Evolutionary conservation across 2,113 vertebrate species (phyloP), one percentile per base, ranked within the genome.

Genomic region (Toxotes jaculatrix): DNA sequence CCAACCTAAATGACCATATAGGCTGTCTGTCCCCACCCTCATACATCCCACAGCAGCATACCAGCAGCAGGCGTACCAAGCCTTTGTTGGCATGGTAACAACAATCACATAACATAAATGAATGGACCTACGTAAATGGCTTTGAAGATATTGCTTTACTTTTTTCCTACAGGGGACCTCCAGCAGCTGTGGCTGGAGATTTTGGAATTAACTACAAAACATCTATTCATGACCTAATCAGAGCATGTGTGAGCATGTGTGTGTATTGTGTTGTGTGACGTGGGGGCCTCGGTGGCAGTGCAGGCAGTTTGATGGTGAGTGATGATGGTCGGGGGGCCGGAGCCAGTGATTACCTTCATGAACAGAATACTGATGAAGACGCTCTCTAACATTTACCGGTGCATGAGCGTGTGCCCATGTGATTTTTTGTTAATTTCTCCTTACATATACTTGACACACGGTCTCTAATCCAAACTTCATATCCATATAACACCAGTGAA

Each of bases 341-440:
- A 79, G 53, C 27, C 71, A 72, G 78, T 88, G 88, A 90, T 84
- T 91, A 78, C 73, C 60, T 84, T 80, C 86, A 83, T 45, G 81
- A 72, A 47, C 71, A 82, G 90, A 93, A 91, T 92, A 90, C 79
- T 80, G 82, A 93, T 89, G 84, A 90, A 84, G 79, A 49, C 17
- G 16, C 81, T 53, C 51, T 40, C 51, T 3, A 34, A 74, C 23
- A 47, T 83, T 60, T 68, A 57, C 23, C 10, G 2, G 17, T 16
- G 34, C 45, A 19, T 59, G 9, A 42, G 49, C 21, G 5, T 47
- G 43, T n/a, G 12, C 21, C 51, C 40, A 23, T 59, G 59, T 62
- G 40, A 45, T 42, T 31, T 23, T 42, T 66, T 42, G 21, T 82
- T 27, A 10, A 67, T 66, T 73, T 68, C 21, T 43, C 14, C 9